phyloP scores from a whole-genome alignment of 2,113 vertebrate species.

The Phoxinus phoxinus region DNA sequence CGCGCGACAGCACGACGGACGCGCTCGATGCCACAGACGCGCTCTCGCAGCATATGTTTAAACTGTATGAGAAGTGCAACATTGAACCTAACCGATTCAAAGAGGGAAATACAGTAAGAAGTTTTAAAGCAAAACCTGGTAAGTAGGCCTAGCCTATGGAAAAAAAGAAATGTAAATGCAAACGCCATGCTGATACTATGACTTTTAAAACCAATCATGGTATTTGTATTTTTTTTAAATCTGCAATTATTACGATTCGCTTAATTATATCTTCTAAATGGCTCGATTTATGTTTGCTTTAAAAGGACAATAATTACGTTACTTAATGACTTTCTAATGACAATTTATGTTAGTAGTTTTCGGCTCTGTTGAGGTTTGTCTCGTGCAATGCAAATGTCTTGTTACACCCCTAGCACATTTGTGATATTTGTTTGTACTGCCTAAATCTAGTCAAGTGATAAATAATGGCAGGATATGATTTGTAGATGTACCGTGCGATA shows the following conservation, averaged over 20 bases:
- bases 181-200: no score
- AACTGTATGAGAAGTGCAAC: constrained; percentile 90
- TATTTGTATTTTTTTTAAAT: neutral
- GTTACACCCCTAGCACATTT: neutral
- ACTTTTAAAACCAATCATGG: neutral
- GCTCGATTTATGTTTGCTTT: neutral
- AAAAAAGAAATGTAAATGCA: neutral
- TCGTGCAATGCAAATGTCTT: neutral
- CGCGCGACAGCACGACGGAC: constrained; percentile 55
- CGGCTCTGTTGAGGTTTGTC: neutral
- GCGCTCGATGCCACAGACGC: constrained; percentile 73
- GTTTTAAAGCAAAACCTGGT: constrained; percentile 78
- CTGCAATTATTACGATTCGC: neutral
- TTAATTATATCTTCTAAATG: neutral
- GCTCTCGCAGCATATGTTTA: constrained; percentile 87
- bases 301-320: neutral
- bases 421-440: neutral
- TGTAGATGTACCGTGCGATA: neutral
- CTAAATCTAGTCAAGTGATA: neutral
- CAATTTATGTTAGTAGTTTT: neutral
- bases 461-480: neutral
- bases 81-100: constrained; percentile 75
- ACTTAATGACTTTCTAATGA: neutral
- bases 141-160: constrained; percentile 29
- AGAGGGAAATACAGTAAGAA: constrained; percentile 90